Evolutionary conservation across 2,113 vertebrate genomes (phyloP).

Genomic region (Platysteira castanea): DNA sequence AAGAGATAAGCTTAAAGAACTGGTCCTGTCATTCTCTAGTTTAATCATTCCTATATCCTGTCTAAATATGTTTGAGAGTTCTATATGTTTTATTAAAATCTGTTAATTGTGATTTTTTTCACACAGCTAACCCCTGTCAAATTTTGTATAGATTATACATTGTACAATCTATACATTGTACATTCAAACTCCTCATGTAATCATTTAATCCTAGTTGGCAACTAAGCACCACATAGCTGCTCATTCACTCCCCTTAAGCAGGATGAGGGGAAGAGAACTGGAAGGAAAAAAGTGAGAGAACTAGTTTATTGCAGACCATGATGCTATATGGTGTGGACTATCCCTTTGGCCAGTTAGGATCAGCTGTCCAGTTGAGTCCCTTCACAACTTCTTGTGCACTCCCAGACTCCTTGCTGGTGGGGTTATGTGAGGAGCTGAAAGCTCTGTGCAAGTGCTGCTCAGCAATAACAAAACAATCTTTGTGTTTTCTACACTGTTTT

Average conservation of each 20-base stretch:
- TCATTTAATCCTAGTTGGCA: background rate
- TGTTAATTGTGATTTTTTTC: background rate
- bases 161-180: no score
- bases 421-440: background rate
- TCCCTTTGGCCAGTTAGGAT: background rate
- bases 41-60: background rate
- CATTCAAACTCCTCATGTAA: background rate
- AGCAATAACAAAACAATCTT: background rate
- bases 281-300: background rate
- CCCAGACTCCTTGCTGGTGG: background rate
- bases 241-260: background rate
- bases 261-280: background rate
- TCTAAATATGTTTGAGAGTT: background rate
- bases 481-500: background rate
- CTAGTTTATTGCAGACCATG: background rate
- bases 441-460: fast-evolving
- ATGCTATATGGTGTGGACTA: background rate
- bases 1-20: background rate
- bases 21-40: background rate
- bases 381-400: background rate
- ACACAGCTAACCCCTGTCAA: background rate
- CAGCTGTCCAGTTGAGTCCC: background rate
- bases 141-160: background rate
- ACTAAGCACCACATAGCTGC: background rate
- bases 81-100: background rate